Percentiles rank a stretch among this genome's conserved stretches.
Conservation (phyloP, 2,888 invertebrate species). For the Rhogogaster chlorosoma region DNA sequence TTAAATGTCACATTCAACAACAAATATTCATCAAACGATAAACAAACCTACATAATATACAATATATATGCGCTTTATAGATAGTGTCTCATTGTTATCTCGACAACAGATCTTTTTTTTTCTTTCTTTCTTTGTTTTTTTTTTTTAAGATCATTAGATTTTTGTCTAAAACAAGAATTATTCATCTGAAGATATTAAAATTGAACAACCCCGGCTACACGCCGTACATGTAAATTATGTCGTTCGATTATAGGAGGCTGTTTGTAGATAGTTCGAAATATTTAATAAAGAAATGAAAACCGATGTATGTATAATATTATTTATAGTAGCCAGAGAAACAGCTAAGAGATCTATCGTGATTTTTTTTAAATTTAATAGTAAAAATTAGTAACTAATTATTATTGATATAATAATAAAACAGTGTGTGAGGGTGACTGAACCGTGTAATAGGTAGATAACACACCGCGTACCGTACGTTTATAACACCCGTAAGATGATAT, state of each 20-base stretch:
- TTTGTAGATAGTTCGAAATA: not conserved
- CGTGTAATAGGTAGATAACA: conserved; percentile 30
- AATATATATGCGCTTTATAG: not conserved
- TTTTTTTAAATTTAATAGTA: conserved; percentile 52
- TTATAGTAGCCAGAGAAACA: conserved; percentile 51
- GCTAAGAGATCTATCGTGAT: conserved; percentile 61
- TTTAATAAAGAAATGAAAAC: not conserved
- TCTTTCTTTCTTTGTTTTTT: too few relatives aligned
- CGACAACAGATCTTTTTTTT: not conserved
- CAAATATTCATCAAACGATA: not conserved
- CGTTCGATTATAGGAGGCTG: not conserved
- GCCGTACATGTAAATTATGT: not conserved
- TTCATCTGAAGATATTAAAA: not conserved
- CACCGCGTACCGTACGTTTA: not conserved
- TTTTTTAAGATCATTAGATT: too few relatives aligned
- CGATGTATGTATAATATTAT: conserved; percentile 44
- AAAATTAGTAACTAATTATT: conserved; percentile 58
- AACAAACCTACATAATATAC: not conserved
- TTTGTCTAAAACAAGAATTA: not conserved
- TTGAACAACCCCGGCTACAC: not conserved
- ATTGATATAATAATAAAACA: conserved; percentile 53
- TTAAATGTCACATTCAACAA: not conserved
- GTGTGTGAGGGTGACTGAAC: conserved; percentile 16
- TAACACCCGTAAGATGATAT: conserved; percentile 28
- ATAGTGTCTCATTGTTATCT: not conserved